phyloP scores from a whole-genome alignment of 2,797 vertebrate genomes.

The Bucorvus abyssinicus region DNA sequence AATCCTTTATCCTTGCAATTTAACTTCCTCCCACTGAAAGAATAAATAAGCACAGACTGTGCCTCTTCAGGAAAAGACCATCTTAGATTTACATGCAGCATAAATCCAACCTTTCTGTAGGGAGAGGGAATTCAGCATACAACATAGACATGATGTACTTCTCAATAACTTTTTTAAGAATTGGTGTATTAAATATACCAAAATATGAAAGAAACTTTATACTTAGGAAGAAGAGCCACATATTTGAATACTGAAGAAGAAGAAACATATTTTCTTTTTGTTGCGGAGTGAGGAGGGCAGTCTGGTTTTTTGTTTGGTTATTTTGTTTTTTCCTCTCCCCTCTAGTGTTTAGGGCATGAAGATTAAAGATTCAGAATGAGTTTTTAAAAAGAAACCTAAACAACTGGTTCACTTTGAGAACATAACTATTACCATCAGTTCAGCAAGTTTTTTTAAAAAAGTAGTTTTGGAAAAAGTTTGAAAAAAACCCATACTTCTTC shows the following conservation, averaged over 20 bases:
- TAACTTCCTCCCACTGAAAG: neutral
- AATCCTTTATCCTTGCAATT: neutral
- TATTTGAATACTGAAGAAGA: neutral
- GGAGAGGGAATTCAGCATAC: neutral
- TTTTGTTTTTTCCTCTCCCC: neutral
- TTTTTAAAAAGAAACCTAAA: neutral
- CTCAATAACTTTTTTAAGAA: neutral
- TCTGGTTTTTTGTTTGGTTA: accelerated
- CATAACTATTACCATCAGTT: neutral
- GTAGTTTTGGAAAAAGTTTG: neutral
- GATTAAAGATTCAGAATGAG: neutral
- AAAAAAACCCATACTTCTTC: neutral
- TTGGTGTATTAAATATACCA: neutral
- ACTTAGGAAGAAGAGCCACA: neutral
- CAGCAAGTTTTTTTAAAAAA: neutral
- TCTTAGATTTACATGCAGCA: neutral
- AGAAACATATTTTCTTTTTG: accelerated
- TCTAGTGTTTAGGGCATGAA: neutral
- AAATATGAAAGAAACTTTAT: neutral
- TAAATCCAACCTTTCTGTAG: neutral
- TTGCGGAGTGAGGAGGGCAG: neutral
- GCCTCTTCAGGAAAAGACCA: neutral
- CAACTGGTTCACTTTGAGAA: neutral
- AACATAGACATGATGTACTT: neutral
- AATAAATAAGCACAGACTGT: neutral